Base-by-base conservation (phyloP, 2,113 vertebrate genomes). In the Embiotoca jacksoni region DNA sequence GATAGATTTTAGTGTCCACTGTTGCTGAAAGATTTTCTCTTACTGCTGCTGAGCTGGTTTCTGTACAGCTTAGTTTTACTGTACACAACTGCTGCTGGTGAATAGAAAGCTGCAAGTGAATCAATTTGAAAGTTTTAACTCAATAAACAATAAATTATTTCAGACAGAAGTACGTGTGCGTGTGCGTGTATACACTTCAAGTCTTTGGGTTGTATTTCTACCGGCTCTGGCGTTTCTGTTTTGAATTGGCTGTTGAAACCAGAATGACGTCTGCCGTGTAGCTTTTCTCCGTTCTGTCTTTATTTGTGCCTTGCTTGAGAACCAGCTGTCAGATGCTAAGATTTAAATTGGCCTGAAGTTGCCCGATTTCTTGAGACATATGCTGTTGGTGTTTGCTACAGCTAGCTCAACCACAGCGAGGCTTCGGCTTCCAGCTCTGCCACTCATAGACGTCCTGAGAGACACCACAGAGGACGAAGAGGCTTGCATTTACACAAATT, bases 391-490 rank as follows among this genome's bases (percentile, higher is more conserved):
- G 35, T 78, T 71, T 69, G 59, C 13, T 75, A 33, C 35, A 75
- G 72, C 31, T 14, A 11, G 54, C 55, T 55, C 39, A 13, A 84
- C 85, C 78, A 54, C 83, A 89, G 67, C 49, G 4, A 53, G 52
- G 70, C 81, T 55, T 10, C 13, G 0, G 60, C 77, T 58, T 70
- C 65, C 75, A 72, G 46, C 82, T 57, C 59, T 84, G 80, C 78
- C 79, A 84, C 63, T 75, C 36, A 58, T 36, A 33, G 61, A 73
- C 78, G 62, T 76, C 75, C 87, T 85, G 46, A 77, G 7, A 79
- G 57, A 75, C 74, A 68, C 80, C 81, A 35, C 68, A 76, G 44
- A 64, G 64, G 37, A 80, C 52, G 58, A 68, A 70, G 59, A 60
- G 62, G 68, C 75, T 73, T 14, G 66, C 10, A 10, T 69, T 74